Base-by-base conservation (phyloP, 2,888 invertebrate genomes). In the Pristionchus maxplancki region DNA sequence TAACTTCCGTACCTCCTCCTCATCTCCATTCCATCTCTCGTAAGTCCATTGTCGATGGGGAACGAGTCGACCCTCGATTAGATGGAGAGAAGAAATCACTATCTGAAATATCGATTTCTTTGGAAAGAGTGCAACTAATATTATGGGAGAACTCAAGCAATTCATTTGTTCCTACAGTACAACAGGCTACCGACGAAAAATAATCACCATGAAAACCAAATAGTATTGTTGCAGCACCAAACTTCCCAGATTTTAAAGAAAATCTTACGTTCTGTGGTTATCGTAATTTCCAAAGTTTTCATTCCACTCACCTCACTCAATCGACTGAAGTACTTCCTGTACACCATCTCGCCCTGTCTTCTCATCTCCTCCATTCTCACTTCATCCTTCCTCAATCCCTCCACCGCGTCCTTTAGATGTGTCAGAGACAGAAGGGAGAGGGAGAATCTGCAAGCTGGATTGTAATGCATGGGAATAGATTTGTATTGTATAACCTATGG, bases 31-130 rank as follows among this genome's bases (percentile, higher is more conserved):
- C 85, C 85, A 85, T 40, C 48, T 44, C 44, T 85, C 85, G 20
- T 85, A 85, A 13, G 64, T n/a, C 67, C 85, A 64, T 20, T 62
- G 64, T 44, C 64, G 62, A 62, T 85, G 85, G 44, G 62, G 85
- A 28, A 85, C 44, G 28, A 85, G 62, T 34, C 85, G 85, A 28
- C 85, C 48, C 48, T 85, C 85, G 85, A 85, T 67, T 9, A 85
- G 40, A 62, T 48, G 64, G 3, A 85, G 85, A n/a, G 85, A 62
- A 9, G 85, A 44, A 9, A 48, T 64, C 64, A 67, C 67, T 40
- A 85, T 85, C 85, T 85, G 44, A 1, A 64, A 64, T 24, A n/a
- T 13, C 17, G n/a, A 64, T 64, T n/a, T n/a, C n/a, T n/a, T n/a
- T n/a, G n/a, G n/a, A n/a, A n/a, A n/a, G n/a, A n/a, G n/a, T n/a